These are phyloP conservation scores for Notolepis coatsorum DNA, from an alignment of 2,797 vertebrate genomes.

Conservation along the genomic window DNA sequence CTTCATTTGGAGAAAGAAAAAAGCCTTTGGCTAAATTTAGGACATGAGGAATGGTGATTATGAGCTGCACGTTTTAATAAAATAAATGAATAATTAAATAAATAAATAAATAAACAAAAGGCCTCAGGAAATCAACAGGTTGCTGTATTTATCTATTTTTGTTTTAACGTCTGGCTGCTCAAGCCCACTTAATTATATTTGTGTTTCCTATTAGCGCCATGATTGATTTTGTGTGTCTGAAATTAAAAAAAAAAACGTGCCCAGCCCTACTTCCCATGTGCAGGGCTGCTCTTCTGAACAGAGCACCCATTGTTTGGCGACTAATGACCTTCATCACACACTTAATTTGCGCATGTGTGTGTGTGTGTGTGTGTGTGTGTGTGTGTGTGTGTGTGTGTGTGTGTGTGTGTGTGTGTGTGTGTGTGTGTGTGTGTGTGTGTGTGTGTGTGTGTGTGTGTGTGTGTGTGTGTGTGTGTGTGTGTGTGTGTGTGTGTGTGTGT, in stretches of 20 bases:
- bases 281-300: conserved; percentile 42
- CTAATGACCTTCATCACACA: conserved; percentile 63
- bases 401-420: conserved; percentile 3
- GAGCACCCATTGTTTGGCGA: conserved; percentile 52
- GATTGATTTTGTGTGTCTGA: conserved; percentile 71
- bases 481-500: not conserved
- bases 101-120: conserved; percentile 55
- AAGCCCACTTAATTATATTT: conserved; percentile 75
- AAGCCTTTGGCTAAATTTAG: conserved; percentile 29
- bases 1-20: conserved; percentile 40
- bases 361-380: not conserved
- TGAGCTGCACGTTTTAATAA: conserved; percentile 19
- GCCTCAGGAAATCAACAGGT: conserved; percentile 62
- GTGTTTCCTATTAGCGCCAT: conserved; percentile 66
- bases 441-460: not conserved
- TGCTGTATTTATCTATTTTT: conserved; percentile 69
- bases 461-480: not conserved
- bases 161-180: conserved; percentile 63
- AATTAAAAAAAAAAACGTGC: conserved; percentile 50
- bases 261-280: conserved; percentile 46
- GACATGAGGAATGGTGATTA: conserved; percentile 49
- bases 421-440: not conserved
- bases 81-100: no score
- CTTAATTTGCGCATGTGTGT: conserved; percentile 24
- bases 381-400: conserved; percentile 4